These are phyloP conservation scores for Drosophila orena DNA, from an alignment of 1,140 invertebrate genomes.

Conservation along the genomic window DNA sequence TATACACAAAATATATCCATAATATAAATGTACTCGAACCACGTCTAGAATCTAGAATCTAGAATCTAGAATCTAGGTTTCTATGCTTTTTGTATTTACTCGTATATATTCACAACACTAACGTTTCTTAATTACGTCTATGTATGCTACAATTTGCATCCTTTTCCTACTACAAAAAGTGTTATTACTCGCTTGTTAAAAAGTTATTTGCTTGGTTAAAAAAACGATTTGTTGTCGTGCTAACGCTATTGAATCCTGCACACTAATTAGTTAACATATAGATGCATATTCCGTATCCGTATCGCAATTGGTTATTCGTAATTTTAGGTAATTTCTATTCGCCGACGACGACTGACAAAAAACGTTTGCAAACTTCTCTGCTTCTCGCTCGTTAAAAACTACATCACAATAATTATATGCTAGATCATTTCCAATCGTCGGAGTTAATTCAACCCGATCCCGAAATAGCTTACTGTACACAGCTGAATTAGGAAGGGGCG, in stretches of 20 bases:
- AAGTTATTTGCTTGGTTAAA: conserved; percentile 44
- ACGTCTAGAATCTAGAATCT: conserved; percentile 21
- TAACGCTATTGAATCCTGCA: conserved; percentile 37
- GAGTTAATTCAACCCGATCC: conserved; percentile 31
- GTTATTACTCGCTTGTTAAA: conserved; percentile 32
- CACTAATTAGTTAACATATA: conserved; percentile 73
- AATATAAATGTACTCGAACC: conserved; percentile 43
- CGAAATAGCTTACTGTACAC: conserved; percentile 34
- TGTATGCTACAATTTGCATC: conserved; percentile 23
- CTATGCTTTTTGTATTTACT: conserved; percentile 42
- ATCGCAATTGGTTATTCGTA: conserved; percentile 47
- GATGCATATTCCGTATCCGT: conserved; percentile 36
- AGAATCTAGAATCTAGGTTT: conserved; percentile 14
- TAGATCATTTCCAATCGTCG: conserved; percentile 59
- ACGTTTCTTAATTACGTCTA: conserved; percentile 70
- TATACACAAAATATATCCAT: conserved; percentile 48
- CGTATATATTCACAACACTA: conserved; percentile 79
- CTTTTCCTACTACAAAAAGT: conserved; percentile 44
- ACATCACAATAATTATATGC: conserved; percentile 85
- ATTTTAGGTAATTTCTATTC: conserved; percentile 63
- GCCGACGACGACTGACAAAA: conserved; percentile 58
- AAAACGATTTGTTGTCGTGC: conserved; percentile 38
- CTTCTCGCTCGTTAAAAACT: conserved; percentile 76
- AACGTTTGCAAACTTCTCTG: conserved; percentile 6
- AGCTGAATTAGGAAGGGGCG: conserved; percentile 41